Evolutionary conservation across 2,113 vertebrate species (phyloP), one percentile per base, ranked within the genome.

Genomic region (Syngnathus floridae): DNA sequence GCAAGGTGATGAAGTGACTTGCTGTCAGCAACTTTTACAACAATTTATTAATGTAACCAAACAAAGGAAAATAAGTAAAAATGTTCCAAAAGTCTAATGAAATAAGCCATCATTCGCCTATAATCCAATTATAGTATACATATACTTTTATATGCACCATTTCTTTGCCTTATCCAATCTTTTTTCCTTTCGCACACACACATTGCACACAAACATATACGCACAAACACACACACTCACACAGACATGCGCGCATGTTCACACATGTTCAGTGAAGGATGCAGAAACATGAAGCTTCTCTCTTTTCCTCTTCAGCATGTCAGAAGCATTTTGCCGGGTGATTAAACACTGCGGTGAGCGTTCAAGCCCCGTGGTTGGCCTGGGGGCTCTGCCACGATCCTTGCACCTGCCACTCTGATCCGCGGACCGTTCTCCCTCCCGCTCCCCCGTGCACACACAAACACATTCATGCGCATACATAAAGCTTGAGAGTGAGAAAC

Each of bases 251-350:
- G 60, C 61, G 62, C 54, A 41, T 36, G 57, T 36, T 58, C 78
- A 64, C 59, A 55, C 65, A 19, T 22, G 64, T 68, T 70, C 76
- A 77, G 26, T 80, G 78, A 69, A 82, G 84, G 77, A 78, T 84
- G 74, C 73, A 82, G 68, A 68, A 78, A 74, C 72, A 75, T 63
- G 76, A 31, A 77, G 76, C 78, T 74, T 52, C 78, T 77, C 78
- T 73, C 79, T 67, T 75, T 74, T 71, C 71, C 74, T 84, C 79
- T 81, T 82, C 59, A 62, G 73, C 77, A 84, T 64, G 80, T 85
- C 85, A 87, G 78, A 87, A 87, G 74, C 85, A 84, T 84, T 88
- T 88, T 86, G 80, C 82, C 69, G 84, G 81, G 81, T 88, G 84
- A 88, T 88, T 88, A 88, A 88, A 86, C 76, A 77, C 76, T 35